A percentile compares a stretch with the other conserved stretches of the same genome.
These are phyloP conservation scores for Gorsachius magnificus DNA, from an alignment of 2,797 vertebrate genomes.

Conservation along the genomic window DNA sequence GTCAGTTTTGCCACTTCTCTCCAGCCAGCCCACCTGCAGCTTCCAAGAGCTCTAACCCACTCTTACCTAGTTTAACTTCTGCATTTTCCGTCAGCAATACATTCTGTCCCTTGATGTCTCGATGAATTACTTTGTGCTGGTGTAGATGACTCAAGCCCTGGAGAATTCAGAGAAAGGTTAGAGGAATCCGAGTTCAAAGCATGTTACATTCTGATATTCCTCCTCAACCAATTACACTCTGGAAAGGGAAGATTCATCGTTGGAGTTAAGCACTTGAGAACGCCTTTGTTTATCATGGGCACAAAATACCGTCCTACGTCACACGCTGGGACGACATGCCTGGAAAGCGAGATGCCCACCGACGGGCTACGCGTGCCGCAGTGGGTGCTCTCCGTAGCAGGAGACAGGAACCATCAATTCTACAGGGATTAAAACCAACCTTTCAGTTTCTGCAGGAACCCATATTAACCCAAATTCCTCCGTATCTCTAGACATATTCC, in stretches of 20 bases:
- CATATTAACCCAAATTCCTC: background rate
- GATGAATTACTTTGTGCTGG: slow-evolving; percentile 98
- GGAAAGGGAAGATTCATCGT: slow-evolving; percentile 25
- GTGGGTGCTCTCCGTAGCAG: background rate
- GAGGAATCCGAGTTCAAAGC: slow-evolving; percentile 33
- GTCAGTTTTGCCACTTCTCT: background rate
- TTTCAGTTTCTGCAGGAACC: background rate
- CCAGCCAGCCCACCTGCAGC: background rate
- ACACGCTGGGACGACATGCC: background rate
- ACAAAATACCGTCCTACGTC: background rate
- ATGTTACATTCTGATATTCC: slow-evolving; percentile 40
- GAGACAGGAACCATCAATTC: background rate
- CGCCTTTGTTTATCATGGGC: slow-evolving; percentile 13
- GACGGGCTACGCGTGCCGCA: fast-evolving
- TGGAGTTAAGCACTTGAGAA: background rate
- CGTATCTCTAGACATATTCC: background rate
- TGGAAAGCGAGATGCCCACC: background rate
- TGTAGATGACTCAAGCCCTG: slow-evolving; percentile 97
- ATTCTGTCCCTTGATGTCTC: slow-evolving; percentile 97
- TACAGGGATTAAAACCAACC: background rate
- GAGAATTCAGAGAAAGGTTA: slow-evolving; percentile 65
- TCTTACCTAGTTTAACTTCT: slow-evolving; percentile 94
- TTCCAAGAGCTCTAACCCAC: background rate
- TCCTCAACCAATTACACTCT: background rate
- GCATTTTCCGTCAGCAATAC: slow-evolving; percentile 96